Conservation (phyloP, 2,888 invertebrate genomes). For the Rhamnusium bicolor region DNA sequence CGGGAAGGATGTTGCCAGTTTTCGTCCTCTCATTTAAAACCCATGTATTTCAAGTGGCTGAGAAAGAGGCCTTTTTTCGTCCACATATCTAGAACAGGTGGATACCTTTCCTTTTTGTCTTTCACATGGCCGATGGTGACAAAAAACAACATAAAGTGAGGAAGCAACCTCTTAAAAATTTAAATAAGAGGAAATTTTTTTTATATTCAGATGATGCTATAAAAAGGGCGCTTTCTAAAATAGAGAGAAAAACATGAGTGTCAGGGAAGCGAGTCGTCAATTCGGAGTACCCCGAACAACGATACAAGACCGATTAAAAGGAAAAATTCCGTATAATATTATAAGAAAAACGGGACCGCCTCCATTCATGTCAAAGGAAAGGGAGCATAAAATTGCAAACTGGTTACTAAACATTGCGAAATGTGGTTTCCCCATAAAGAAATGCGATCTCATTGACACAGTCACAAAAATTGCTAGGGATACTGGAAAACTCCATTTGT, state of each 20-base stretch:
- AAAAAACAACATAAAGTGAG: too few relatives aligned
- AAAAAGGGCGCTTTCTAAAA: too few relatives aligned
- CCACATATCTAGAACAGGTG: background rate
- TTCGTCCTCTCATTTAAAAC: background rate
- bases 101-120: too few relatives aligned
- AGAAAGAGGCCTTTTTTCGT: background rate
- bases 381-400: constrained; percentile 55
- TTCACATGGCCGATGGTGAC: too few relatives aligned
- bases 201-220: too few relatives aligned
- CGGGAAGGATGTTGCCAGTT: background rate
- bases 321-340: background rate
- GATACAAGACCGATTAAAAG: background rate
- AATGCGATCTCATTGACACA: constrained; percentile 52
- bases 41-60: background rate
- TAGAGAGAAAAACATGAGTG: too few relatives aligned
- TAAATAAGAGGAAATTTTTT: too few relatives aligned
- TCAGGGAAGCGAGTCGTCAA: too few relatives aligned
- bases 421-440: constrained; percentile 59
- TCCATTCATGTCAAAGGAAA: constrained; percentile 37
- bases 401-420: constrained; percentile 55
- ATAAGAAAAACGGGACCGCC: constrained; percentile 46
- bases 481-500: constrained; percentile 22
- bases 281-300: too few relatives aligned
- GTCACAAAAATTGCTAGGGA: constrained; percentile 52
- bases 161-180: too few relatives aligned